A percentile compares a stretch with the other conserved stretches of the same genome.
Evolutionary conservation across 2,888 invertebrate genomes (phyloP).

Genomic region (Pheosia tremula): DNA sequence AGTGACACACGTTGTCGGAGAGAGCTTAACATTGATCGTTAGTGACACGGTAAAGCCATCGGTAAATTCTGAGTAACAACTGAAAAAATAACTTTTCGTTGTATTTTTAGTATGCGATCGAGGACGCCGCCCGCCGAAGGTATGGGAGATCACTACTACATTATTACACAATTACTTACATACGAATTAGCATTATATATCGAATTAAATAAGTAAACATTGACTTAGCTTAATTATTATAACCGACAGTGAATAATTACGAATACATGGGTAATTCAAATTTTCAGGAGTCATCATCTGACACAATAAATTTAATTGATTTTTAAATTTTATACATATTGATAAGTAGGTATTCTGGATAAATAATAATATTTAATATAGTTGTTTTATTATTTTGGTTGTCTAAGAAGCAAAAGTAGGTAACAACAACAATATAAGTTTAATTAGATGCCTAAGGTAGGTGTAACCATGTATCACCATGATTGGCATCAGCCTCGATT

Average conservation of each 20-base stretch:
- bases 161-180: slow-evolving; percentile 81
- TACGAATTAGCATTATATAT: slow-evolving; percentile 80
- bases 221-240: slow-evolving; percentile 83
- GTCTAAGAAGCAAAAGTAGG: slow-evolving; percentile 42
- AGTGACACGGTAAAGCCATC: slow-evolving; percentile 43
- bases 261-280: slow-evolving; percentile 59
- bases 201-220: slow-evolving; percentile 83
- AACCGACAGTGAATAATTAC: slow-evolving; percentile 71
- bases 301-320: slow-evolving; percentile 34
- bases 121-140: slow-evolving; percentile 75
- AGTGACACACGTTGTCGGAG: slow-evolving; percentile 40
- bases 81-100: slow-evolving; percentile 77
- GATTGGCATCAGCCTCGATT: slow-evolving; percentile 37
- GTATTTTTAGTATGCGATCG: slow-evolving; percentile 62
- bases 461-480: slow-evolving; percentile 35
- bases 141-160: slow-evolving; percentile 83
- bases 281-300: slow-evolving; percentile 43
- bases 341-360: slow-evolving; percentile 25
- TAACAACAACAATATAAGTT: slow-evolving; percentile 44
- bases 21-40: slow-evolving; percentile 52
- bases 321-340: slow-evolving; percentile 24
- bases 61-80: slow-evolving; percentile 49
- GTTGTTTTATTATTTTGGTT: slow-evolving; percentile 20
- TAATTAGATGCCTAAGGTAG: slow-evolving; percentile 33
- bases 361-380: slow-evolving; percentile 31